Evolutionary conservation across 2,888 invertebrate genomes (phyloP), one percentile per base, ranked within the genome.

Genomic region (Lydus trimaculatus): DNA sequence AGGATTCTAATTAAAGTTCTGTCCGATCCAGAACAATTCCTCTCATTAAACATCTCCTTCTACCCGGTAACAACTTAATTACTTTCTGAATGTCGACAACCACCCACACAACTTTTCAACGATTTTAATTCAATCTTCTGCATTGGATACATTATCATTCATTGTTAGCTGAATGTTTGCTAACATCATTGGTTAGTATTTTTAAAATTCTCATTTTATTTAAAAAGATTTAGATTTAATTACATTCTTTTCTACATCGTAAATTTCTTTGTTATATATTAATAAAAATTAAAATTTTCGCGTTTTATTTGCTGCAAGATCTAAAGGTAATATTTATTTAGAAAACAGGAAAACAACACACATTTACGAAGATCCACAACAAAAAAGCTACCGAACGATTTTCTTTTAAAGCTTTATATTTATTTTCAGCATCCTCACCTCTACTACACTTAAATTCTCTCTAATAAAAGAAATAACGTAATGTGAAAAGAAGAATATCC

Each of bases 21-120:
- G 79, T 79, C 81, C 75, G 75, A 76, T 78, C 75, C 78, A 78
- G 81, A 80, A 79, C 81, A 80, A 79, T 79, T 74, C 78, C 74
- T 79, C 75, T 78, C 79, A 79, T 80, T 79, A 78, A 78, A 75
- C 75, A 75, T 75, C 72, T 72, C 73, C 73, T 67, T 74, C 72
- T 70, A 43, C 65, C 70, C 58, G 62, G 75, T 75, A 77, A 78
- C 79, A 77, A 79, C 80, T 81, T 81, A 80, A 81, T 81, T 80
- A 80, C 80, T 76, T 79, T 73, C 71, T 65, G 67, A 74, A 71
- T 72, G 71, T 69, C 61, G 65, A 62, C 60, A 65, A 52, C 58
- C 67, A 64, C 65, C 63, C 58, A 43, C 33, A 43, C 43, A 36
- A 36, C 43, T 66, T 63, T 67, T 62, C 52, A 60, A 61, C 28